Conservation (phyloP, 92 coral and sea anemone species). For the Diadumene lineata region DNA sequence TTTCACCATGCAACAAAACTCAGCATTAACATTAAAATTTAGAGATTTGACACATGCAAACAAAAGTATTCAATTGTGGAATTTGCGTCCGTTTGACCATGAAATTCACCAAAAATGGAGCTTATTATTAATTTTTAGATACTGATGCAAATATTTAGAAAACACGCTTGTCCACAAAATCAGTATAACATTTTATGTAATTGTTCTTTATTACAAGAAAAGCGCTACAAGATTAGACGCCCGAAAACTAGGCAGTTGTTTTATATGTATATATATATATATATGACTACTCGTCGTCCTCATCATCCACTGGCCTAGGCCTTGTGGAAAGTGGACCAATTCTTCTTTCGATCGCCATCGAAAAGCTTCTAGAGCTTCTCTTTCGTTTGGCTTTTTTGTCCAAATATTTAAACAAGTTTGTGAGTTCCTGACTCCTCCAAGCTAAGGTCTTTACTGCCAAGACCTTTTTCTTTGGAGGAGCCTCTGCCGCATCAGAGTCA, state of each 20-base stretch:
- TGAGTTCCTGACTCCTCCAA: constrained; percentile 38
- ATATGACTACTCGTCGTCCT: neutral
- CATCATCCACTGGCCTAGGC: constrained; percentile 32
- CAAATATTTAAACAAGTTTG: constrained; percentile 11
- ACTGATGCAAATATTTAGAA: neutral
- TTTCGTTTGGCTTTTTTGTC: constrained; percentile 17
- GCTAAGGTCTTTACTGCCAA: constrained; percentile 29
- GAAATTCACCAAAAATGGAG: neutral
- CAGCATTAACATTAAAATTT: no score
- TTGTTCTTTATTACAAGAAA: neutral
- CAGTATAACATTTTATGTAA: neutral
- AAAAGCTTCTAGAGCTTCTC: constrained; percentile 17
- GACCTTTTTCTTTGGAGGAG: constrained; percentile 19
- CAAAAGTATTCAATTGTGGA: no score
- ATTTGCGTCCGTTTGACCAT: neutral
- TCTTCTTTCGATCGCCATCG: constrained; percentile 33
- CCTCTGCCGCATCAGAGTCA: constrained; percentile 1
- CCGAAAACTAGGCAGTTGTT: neutral
- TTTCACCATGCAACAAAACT: neutral
- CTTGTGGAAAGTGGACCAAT: constrained; percentile 35
- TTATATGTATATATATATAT: neutral
- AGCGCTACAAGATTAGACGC: neutral
- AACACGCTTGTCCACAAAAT: no score
- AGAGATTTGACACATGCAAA: no score
- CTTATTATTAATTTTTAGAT: neutral